These are phyloP conservation scores for Periparus ater DNA, from an alignment of 2,797 vertebrate genomes.

Conservation along the genomic window DNA sequence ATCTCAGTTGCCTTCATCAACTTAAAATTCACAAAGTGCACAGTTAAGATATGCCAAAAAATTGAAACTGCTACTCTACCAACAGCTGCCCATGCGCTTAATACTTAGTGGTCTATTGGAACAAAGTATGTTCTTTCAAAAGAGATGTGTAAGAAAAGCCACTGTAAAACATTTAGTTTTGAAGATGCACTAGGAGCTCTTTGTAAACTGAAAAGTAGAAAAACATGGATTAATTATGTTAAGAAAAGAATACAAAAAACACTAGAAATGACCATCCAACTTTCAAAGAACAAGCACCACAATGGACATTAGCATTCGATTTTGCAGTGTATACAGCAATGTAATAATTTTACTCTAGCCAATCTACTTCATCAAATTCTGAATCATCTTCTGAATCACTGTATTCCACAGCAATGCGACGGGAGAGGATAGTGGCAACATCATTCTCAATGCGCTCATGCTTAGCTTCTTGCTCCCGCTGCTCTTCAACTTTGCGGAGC, in stretches of 20 bases:
- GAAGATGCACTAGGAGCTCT: constrained; percentile 77
- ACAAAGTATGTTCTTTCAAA: constrained; percentile 72
- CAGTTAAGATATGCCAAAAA: constrained; percentile 81
- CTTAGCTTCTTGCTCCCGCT: constrained; percentile 96
- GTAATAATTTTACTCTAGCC: constrained; percentile 86
- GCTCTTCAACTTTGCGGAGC: constrained; percentile 97
- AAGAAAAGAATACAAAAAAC: constrained; percentile 78
- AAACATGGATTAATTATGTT: constrained; percentile 73
- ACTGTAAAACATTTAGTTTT: constrained; percentile 81
- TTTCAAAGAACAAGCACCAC: constrained; percentile 83
- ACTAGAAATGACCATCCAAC: constrained; percentile 81
- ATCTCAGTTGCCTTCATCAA: constrained; percentile 78
- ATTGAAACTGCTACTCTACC: constrained; percentile 80
- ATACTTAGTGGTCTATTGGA: constrained; percentile 85
- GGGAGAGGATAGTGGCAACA: constrained; percentile 95
- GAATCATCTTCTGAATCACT: constrained; percentile 98
- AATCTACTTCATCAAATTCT: constrained; percentile 97
- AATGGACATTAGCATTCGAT: constrained; percentile 79
- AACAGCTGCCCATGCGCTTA: constrained; percentile 84
- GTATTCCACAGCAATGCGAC: constrained; percentile 96
- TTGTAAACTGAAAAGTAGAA: constrained; percentile 79
- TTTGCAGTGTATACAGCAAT: constrained; percentile 71
- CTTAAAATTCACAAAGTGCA: constrained; percentile 85
- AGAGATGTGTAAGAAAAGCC: constrained; percentile 73
- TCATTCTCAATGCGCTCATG: constrained; percentile 97